Evolutionary conservation across 1,140 invertebrate genomes (phyloP), one percentile per base, ranked within the genome.

Genomic region (Argopecten irradians): DNA sequence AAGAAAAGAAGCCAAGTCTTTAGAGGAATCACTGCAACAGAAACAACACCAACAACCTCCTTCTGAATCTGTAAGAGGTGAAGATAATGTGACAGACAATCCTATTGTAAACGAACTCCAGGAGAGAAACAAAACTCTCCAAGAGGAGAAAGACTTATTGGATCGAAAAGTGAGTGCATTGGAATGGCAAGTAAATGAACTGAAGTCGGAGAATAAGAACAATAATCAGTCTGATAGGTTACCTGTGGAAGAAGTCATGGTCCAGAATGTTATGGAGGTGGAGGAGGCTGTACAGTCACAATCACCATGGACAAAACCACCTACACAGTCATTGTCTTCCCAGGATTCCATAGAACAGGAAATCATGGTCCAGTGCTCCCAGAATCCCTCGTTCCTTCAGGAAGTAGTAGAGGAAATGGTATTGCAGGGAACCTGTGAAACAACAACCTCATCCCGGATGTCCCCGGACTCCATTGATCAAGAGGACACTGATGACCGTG

Each of bases 311-410:
- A 71, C 55, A 71, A n/a, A 71, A n/a, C 55, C 55, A 71, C 1
- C 55, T 5, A 5, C 22, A 71, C 1, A 71, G 22, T 71, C 55
- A 71, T 16, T 71, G n/a, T 71, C 55, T 16, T 71, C 55, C 55
- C 55, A 71, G n/a, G 55, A 71, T 71, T 71, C 55, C 55, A 71
- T 71, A 28, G 55, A 71, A 71, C 55, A 71, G n/a, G 55, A 71
- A 28, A 71, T 71, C 8, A 71, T n/a, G 55, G 55, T 71, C 5
- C 55, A 71, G 16, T 22, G 28, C 55, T 71, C 55, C 55, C 55
- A 71, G n/a, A n/a, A 71, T 71, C 28, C 55, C 8, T 5, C 28
- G n/a, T n/a, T 28, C n/a, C 22, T 71, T n/a, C 5, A n/a, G 13
- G 22, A 71, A n/a, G 55, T 28, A 71, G 55, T 71, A n/a, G n/a